Evolutionary conservation across 2,113 vertebrate species (phyloP), one percentile per base, ranked within the genome.

Genomic region (Strix aluco): DNA sequence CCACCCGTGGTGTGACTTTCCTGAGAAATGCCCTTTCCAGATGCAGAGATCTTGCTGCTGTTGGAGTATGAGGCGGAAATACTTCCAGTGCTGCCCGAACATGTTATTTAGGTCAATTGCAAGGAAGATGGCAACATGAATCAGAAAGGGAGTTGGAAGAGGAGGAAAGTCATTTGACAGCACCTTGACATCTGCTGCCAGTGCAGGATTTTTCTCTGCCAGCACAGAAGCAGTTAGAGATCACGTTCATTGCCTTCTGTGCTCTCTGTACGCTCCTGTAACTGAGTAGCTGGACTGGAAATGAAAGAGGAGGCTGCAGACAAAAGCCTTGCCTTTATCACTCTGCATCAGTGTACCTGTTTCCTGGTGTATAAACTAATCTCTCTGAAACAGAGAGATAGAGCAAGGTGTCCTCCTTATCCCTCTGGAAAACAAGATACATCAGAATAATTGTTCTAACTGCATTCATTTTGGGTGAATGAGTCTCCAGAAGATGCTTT

Each of bases 61-160:
- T 14, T 94, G 94, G 78, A 91, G 87, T 12, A 10, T 6, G 70
- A 54, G 46, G 65, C 5, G 6, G 97, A 94, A 92, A 77, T 25
- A 20, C 81, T 96, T 85, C 66, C 87, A 82, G 94, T 9, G 81
- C 78, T 95, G 94, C 67, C 95, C 26, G 51, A 90, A 95, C 89
- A 89, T 61, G 96, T 94, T 95, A 93, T 95, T 91, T 96, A 89
- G 95, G 96, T 96, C 94, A 88, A 9, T 82, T 77, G 81, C 67
- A 55, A 71, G 59, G 71, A 80, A 51, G 63, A 74, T 87, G 92
- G 89, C 67, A 96, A 73, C 0, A 0, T 92, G 89, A 94, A 94
- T 97, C 92, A 94, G 78, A 88, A 74, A 13, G 83, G 71, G 46
- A 85, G 83, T 22, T 94, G 84, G 78, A 91, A 87, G 70, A 77